phyloP scores from a whole-genome alignment of 2,797 vertebrate genomes.

The Arnoldichthys spilopterus region DNA sequence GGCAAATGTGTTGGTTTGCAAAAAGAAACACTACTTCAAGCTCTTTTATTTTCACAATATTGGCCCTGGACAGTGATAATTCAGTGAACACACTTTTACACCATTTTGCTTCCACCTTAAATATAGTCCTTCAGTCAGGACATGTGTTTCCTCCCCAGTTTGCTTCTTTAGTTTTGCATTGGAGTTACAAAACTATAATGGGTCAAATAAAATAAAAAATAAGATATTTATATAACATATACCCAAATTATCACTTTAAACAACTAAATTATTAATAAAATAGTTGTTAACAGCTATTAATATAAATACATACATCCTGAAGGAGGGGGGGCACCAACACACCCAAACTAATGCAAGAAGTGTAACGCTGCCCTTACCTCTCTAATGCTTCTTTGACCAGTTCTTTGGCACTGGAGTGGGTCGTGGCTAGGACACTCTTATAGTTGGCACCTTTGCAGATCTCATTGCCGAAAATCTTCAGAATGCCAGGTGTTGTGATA shows the following conservation, averaged over 20 bases:
- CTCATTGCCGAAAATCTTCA: conserved; percentile 84
- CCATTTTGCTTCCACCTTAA: neutral
- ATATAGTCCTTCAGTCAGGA: neutral
- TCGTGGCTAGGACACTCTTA: conserved; percentile 84
- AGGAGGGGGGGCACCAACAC: conserved; percentile 17
- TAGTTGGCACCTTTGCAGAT: conserved; percentile 84
- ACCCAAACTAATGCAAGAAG: conserved; percentile 13
- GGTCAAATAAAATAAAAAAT: too few relatives aligned
- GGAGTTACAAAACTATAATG: neutral
- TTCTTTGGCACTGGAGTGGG: conserved; percentile 80
- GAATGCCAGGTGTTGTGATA: conserved; percentile 81
- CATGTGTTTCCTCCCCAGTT: neutral
- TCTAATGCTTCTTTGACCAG: conserved; percentile 84
- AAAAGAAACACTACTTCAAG: too few relatives aligned
- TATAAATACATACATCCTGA: conserved; percentile 18
- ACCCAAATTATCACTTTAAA: too few relatives aligned
- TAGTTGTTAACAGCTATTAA: too few relatives aligned
- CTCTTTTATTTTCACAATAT: too few relatives aligned
- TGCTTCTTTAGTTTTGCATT: neutral
- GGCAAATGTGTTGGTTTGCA: too few relatives aligned
- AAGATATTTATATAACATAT: too few relatives aligned
- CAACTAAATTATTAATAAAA: neutral
- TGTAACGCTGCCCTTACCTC: conserved; percentile 68
- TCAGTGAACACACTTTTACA: neutral
- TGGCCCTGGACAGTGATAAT: too few relatives aligned